Base-by-base conservation (phyloP, 1,140 invertebrate genomes). In the Cylas formicarius region DNA sequence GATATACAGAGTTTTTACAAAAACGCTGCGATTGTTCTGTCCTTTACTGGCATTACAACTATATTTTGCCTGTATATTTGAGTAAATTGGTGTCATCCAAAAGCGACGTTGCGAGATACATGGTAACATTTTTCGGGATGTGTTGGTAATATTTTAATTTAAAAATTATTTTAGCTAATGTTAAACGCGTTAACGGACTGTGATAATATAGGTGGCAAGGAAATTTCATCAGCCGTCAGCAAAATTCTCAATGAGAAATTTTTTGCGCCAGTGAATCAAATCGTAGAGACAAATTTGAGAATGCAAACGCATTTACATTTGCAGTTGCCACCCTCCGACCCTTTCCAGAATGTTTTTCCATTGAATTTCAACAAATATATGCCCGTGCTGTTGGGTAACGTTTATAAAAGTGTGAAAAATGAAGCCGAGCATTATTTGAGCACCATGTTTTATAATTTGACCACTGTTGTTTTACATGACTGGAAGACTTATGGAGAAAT, bases 401-500 rank as follows among this genome's bases (percentile, higher is more conserved):
- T 42, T 26, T 64, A 61, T 37, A 60, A 60, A 17, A 55, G 51
- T 46, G 51, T 65, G 20, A 61, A 58, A 48, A 67, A 80, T 68
- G 72, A 81, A 58, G 78, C 94, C 3, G 94, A 97, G 66, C 80
- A 90, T 61, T 96, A 97, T 67, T 73, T 99, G 27, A 90, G 93
- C 52, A 81, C 82, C 52, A 96, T 88, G 50, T 98, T 97, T 68
- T 99, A 99, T 68, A 97, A 98, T 69, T 72, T 98, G 55, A 97
- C 94, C 0, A 94, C 94, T 1, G 91, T 99, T 20, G 92, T 95
- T 11, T 69, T 97, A 11, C 93, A 97, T 57, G 92, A 99, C 68
- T 98, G 94, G 91, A 88, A 89, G 66, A 95, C 91, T 0, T 98
- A 97, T 64, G 83, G 86, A 22, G 90, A 93, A 67, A 99, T 99